Evolutionary conservation across 2,797 vertebrate genomes (phyloP), one percentile per base, ranked within the genome.

Genomic region (Gouania willdenowi): DNA sequence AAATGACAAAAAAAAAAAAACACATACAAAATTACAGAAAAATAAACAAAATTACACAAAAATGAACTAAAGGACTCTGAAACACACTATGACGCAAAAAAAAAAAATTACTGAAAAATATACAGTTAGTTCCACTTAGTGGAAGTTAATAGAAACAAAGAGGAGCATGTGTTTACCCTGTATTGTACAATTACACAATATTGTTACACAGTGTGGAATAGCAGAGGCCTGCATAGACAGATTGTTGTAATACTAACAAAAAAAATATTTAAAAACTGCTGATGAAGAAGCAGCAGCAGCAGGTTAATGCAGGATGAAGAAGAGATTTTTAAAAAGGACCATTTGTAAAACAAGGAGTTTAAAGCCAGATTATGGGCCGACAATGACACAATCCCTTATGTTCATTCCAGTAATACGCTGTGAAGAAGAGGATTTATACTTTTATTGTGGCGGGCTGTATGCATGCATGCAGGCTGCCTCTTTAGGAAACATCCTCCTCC

Each of bases 271-370:
- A 51, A 42, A 47, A 65, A 42, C n/a, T 49, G 57, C 59, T 73
- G 68, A 71, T 67, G 74, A 75, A 19, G 47, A 70, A 76, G 68
- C 57, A 53, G 57, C 71, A 76, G 68, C 57, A 53, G 57, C 71
- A 57, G 71, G 69, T 81, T 77, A 81, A 82, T 73, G 51, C 74
- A 65, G 68, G 81, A 83, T 78, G 45, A 78, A 71, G 37, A 31
- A 76, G 56, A 65, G 79, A 73, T 79, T 86, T 88, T 85, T 83
- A 78, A 82, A 79, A 70, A 83, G 75, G 57, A 48, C 75, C 75
- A 82, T 88, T 88, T 92, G 90, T 91, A 88, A 88, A 87, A 88
- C 90, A 92, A 91, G 89, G 84, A 89, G 82, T 91, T 92, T 91
- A 92, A 91, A 90, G 54, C 79, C 89, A 90, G 90, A 91, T 93